A percentile compares a stretch with the other conserved stretches of the same genome.
These are phyloP conservation scores for Morpho helenor DNA, from an alignment of 2,888 invertebrate species.

Conservation along the genomic window DNA sequence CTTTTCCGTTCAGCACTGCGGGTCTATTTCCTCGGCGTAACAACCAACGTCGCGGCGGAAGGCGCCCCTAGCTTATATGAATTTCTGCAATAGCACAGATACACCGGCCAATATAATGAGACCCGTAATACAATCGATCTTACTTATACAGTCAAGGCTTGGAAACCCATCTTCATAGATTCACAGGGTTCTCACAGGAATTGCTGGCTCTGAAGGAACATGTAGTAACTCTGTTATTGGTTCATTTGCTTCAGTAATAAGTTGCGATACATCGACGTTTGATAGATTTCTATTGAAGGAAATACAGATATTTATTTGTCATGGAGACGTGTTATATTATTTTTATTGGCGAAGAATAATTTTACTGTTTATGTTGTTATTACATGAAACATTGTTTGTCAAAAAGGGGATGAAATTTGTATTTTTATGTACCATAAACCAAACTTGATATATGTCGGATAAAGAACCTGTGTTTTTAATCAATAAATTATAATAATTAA, in stretches of 20 bases:
- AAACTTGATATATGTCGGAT: too few species aligned
- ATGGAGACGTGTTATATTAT: conserved; percentile 17
- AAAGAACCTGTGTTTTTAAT: too few species aligned
- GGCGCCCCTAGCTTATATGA: conserved; percentile 55
- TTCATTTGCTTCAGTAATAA: conserved; percentile 62
- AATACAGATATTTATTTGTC: conserved; percentile 36
- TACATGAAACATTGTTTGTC: background rate
- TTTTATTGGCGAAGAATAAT: conserved; percentile 10
- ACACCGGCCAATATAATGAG: conserved; percentile 36
- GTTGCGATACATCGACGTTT: conserved; percentile 50
- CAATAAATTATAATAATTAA: too few species aligned
- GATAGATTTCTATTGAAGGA: conserved; percentile 52
- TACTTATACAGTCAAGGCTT: conserved; percentile 25
- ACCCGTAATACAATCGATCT: conserved; percentile 30
- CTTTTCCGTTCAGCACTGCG: conserved; percentile 47
- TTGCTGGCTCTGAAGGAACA: conserved; percentile 40
- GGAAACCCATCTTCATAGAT: conserved; percentile 25
- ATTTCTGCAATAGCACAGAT: conserved; percentile 42
- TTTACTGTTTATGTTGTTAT: background rate
- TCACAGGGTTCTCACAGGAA: conserved; percentile 37
- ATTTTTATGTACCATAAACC: too few species aligned
- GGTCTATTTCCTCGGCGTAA: conserved; percentile 62
- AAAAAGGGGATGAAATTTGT: background rate
- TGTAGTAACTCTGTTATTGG: conserved; percentile 47
- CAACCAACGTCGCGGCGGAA: conserved; percentile 45